A percentile compares a stretch with the other conserved stretches of the same genome.
These are phyloP conservation scores for Arenaria interpres DNA, from an alignment of 2,113 vertebrate species.

Conservation along the genomic window DNA sequence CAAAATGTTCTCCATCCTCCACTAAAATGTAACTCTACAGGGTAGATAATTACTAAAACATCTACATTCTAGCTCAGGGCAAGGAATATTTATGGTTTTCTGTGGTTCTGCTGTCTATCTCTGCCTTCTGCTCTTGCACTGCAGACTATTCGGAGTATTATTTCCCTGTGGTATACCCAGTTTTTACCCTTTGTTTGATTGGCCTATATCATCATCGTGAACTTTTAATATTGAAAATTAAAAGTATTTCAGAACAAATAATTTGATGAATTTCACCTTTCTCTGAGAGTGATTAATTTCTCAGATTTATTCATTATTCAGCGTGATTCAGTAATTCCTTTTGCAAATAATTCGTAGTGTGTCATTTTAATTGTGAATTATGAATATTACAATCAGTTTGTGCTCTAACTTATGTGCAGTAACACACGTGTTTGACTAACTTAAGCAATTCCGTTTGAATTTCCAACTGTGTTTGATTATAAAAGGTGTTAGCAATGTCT, in stretches of 20 bases:
- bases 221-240: conserved; percentile 9
- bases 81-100: background rate
- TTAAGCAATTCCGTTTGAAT: conserved; percentile 26
- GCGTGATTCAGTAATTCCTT: conserved; percentile 32
- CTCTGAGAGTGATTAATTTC: background rate
- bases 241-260: conserved; percentile 18
- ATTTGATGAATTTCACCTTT: background rate
- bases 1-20: background rate
- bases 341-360: conserved; percentile 19
- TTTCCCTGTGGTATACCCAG: background rate
- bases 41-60: background rate
- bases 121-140: background rate
- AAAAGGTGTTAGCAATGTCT: conserved; percentile 36
- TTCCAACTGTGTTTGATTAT: conserved; percentile 55
- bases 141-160: background rate
- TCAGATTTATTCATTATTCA: conserved; percentile 64
- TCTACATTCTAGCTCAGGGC: background rate
- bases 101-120: background rate
- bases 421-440: conserved; percentile 6
- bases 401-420: conserved; percentile 14
- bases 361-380: conserved; percentile 53
- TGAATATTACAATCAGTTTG: conserved; percentile 45
- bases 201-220: background rate
- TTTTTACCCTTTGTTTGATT: background rate
- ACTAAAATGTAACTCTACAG: background rate